Percentiles rank a stretch among this genome's conserved stretches.
Conservation (phyloP, 2,797 vertebrate species). For the Galaxias olidus region DNA sequence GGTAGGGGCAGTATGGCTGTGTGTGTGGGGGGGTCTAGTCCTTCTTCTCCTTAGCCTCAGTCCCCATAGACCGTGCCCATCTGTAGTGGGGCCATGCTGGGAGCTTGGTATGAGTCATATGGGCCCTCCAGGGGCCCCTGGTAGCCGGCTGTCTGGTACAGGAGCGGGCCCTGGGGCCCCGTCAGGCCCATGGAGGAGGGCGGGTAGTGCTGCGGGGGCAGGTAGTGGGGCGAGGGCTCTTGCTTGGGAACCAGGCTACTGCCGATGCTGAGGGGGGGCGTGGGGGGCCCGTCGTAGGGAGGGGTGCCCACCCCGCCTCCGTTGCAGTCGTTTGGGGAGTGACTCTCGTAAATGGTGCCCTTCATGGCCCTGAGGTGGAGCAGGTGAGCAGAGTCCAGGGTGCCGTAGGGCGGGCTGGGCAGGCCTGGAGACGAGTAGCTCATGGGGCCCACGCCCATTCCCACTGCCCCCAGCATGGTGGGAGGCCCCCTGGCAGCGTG, state of each 20-base stretch:
- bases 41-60: conserved; percentile 52
- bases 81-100: conserved; percentile 78
- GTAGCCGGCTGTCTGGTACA: conserved; percentile 82
- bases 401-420: conserved; percentile 92
- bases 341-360: conserved; percentile 78
- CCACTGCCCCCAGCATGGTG: conserved; percentile 45
- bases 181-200: conserved; percentile 66
- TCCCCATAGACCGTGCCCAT: conserved; percentile 86
- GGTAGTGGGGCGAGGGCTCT: conserved; percentile 86
- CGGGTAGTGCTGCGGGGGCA: conserved; percentile 72
- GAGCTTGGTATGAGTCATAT: conserved; percentile 82
- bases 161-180: conserved; percentile 72
- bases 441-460: conserved; percentile 55
- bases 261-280: conserved; percentile 90
- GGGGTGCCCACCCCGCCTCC: conserved; percentile 77
- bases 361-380: conserved; percentile 89
- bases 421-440: conserved; percentile 89
- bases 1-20: too few relatives aligned
- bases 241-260: conserved; percentile 91
- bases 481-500: conserved; percentile 61
- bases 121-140: conserved; percentile 83
- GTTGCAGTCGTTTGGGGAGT: conserved; percentile 76
- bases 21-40: neutral
- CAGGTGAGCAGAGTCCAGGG: conserved; percentile 86
- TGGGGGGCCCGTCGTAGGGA: conserved; percentile 90